A percentile compares a stretch with the other conserved stretches of the same genome.
Evolutionary conservation across 2,888 invertebrate species (phyloP).

Genomic region (Pachliopta kotzebuea): DNA sequence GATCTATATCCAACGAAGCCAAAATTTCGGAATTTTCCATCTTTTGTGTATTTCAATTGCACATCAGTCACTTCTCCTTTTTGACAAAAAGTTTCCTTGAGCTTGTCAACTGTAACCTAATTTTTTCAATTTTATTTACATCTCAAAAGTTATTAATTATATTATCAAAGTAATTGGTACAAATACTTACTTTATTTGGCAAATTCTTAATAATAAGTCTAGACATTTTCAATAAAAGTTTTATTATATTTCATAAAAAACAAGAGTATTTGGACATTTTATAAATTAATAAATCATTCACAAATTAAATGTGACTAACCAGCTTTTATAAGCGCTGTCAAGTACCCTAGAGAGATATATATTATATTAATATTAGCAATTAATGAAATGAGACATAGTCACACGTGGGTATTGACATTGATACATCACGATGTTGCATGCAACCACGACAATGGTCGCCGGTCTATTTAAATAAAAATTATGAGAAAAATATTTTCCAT

Average conservation of each 20-base stretch:
- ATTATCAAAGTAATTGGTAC: neutral
- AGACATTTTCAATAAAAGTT: conserved; percentile 81
- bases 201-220: conserved; percentile 94
- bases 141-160: neutral
- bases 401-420: conserved; percentile 31
- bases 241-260: neutral
- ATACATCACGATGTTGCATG: neutral
- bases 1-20: conserved; percentile 95
- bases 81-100: conserved; percentile 87
- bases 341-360: no score
- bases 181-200: conserved; percentile 87
- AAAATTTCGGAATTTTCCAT: conserved; percentile 96
- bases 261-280: neutral
- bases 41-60: conserved; percentile 93
- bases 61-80: conserved; percentile 96
- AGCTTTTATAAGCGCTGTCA: no score
- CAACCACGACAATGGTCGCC: neutral
- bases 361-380: neutral
- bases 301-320: no score
- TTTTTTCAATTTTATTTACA: conserved; percentile 33
- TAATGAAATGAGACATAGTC: neutral
- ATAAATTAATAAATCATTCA: neutral
- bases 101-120: conserved; percentile 89
- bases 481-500: no score
- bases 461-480: no score